Percentiles rank a stretch among this genome's conserved stretches.
phyloP scores from a whole-genome alignment of 2,888 invertebrate species.

The Dicyrtoma fusca region DNA sequence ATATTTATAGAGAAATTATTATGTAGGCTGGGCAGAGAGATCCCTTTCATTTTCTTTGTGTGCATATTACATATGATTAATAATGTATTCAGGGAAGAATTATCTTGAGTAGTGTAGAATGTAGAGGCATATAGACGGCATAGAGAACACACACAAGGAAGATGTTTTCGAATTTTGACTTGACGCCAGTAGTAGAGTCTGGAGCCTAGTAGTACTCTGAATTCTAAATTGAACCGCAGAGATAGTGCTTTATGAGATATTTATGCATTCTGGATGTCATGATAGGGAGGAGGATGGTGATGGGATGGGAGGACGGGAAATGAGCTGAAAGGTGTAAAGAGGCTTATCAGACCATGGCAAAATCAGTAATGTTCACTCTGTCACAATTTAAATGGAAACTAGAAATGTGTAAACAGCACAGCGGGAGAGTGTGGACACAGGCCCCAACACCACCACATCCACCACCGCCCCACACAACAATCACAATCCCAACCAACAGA shows the following conservation, averaged over 20 bases:
- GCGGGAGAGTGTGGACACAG: constrained; percentile 14
- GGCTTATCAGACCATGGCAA: constrained; percentile 21
- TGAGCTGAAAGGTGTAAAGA: constrained; percentile 13
- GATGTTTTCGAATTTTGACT: too few relatives aligned
- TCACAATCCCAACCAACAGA: too few relatives aligned
- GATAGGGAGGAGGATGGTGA: not conserved
- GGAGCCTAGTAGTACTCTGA: too few relatives aligned
- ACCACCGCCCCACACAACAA: too few relatives aligned
- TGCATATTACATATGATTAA: not conserved
- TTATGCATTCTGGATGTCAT: not conserved
- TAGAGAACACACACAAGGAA: too few relatives aligned
- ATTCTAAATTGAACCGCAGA: not conserved
- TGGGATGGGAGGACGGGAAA: not conserved
- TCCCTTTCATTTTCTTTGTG: too few relatives aligned
- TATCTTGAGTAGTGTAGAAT: too few relatives aligned
- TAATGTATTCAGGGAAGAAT: not conserved
- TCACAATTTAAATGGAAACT: constrained; percentile 20
- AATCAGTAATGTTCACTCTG: constrained; percentile 25
- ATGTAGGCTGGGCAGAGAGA: too few relatives aligned
- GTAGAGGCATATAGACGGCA: not conserved
- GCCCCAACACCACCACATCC: too few relatives aligned
- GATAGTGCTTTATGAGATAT: not conserved
- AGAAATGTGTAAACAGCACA: constrained; percentile 31
- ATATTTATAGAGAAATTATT: too few relatives aligned
- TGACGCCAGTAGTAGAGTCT: too few relatives aligned